These are phyloP conservation scores for Theristicus caerulescens DNA, from an alignment of 2,113 vertebrate genomes.

Conservation along the genomic window DNA sequence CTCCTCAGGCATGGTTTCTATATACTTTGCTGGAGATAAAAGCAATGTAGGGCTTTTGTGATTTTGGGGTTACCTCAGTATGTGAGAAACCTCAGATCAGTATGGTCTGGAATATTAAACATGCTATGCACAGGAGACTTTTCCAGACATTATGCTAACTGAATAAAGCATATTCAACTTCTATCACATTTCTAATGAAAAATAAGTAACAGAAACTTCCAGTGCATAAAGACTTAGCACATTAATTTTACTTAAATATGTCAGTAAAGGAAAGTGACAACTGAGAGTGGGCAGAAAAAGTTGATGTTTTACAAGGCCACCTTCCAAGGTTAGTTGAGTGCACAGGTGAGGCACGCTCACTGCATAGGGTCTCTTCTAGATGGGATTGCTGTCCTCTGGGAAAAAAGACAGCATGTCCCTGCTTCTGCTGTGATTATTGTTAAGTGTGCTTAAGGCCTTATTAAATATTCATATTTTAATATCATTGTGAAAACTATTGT, in stretches of 20 bases:
- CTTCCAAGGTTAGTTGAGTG: neutral
- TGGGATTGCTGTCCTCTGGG: neutral
- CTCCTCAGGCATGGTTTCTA: neutral
- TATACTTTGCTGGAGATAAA: neutral
- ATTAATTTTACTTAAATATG: neutral
- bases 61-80: neutral
- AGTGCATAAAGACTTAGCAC: neutral
- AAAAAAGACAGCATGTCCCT: neutral
- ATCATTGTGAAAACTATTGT: neutral
- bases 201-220: neutral
- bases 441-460: neutral
- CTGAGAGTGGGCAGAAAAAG: neutral
- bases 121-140: neutral
- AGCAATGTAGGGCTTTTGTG: neutral
- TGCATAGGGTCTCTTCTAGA: neutral
- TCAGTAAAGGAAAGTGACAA: neutral
- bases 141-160: neutral
- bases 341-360: neutral
- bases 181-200: neutral
- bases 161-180: neutral
- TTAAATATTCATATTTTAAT: neutral
- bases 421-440: neutral
- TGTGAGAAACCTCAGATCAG: neutral
- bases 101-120: neutral
- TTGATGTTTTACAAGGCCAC: rapidly evolving